Percentiles rank a stretch among this genome's conserved stretches.
phyloP scores from a whole-genome alignment of 1,140 invertebrate species.

The Drosophila neocordata region DNA sequence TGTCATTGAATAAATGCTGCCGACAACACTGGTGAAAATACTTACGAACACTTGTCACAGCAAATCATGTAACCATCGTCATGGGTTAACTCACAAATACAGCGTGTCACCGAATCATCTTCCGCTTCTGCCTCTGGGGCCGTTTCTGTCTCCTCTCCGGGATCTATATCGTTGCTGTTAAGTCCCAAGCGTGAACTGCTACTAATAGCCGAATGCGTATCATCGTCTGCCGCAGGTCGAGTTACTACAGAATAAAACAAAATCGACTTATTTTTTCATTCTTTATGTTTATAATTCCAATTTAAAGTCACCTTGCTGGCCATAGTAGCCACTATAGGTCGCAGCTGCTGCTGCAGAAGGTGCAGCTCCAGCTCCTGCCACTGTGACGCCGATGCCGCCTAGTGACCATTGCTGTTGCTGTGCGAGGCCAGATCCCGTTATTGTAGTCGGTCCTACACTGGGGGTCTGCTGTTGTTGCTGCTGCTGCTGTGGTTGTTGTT shows the following conservation, averaged over 20 bases:
- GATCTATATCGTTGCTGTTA: conserved; percentile 86
- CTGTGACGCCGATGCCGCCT: conserved; percentile 73
- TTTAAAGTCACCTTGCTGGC: conserved; percentile 65
- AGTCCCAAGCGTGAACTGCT: conserved; percentile 82
- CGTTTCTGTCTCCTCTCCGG: conserved; percentile 93
- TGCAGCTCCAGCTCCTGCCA: conserved; percentile 32
- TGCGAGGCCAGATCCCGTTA: conserved; percentile 24
- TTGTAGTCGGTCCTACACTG: conserved; percentile 6
- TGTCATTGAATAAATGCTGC: too few relatives aligned
- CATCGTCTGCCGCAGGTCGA: conserved; percentile 83
- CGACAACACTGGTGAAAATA: conserved; percentile 13
- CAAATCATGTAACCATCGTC: conserved; percentile 99
- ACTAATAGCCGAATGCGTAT: conserved; percentile 87
- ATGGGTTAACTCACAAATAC: conserved; percentile 97
- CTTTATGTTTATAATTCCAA: not conserved
- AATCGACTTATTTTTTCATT: not conserved
- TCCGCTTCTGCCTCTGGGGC: conserved; percentile 93
- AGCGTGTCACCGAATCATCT: conserved; percentile 94
- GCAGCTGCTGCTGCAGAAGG: conserved; percentile 22
- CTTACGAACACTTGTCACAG: conserved; percentile 91
- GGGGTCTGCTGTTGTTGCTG: conserved; percentile 69
- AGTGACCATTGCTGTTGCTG: conserved; percentile 75
- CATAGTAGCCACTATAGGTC: conserved; percentile 51
- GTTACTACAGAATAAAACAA: conserved; percentile 44
- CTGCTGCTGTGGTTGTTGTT: conserved; percentile 83